Evolutionary conservation across 1,140 invertebrate species (phyloP), one percentile per base, ranked within the genome.

Genomic region (Coenobita brevimanus): DNA sequence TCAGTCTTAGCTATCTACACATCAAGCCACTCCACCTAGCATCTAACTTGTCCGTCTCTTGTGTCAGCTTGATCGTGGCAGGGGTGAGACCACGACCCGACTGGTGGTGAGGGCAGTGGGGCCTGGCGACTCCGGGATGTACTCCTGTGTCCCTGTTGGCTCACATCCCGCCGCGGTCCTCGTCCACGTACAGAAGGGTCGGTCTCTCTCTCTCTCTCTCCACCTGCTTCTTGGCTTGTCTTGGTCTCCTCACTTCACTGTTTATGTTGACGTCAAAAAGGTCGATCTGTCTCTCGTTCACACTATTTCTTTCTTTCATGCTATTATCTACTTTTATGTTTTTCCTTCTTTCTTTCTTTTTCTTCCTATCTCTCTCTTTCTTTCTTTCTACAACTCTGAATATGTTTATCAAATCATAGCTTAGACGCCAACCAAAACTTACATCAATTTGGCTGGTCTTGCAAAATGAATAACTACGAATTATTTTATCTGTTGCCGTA

Each of bases 111-210:
- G 69, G 1, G 41, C 82, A 13, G 82, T 84, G 8, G 82, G 82
- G 1, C 82, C 64, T 13, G 82, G 82, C 4, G 82, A 84, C 50
- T 84, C 82, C 13, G 82, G 82, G 24, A 84, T 84, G 82, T 84
- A 84, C 67, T 84, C 82, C 30, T 84, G 82, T 27, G 82, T 84
- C 0, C 82, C 82, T 3, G 43, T 46, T 0, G 82, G 82, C 17
- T 84, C 82, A 0, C 82, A 84, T 38, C 82, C 82, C 41, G 82
- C 82, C 71, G 62, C 82, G 1, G 82, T 84, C 13, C 46, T 73
- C 24, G 82, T 84, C 69, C 82, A 73, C 21, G 54, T 62, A 50
- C 33, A 76, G 27, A 38, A 54, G 41, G 54, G 71, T 64, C 33
- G 30, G 3, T 3, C 64, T 10, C 4, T 27, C 15, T 27, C n/a